phyloP scores from a whole-genome alignment of 2,797 vertebrate species.

The Centropyge bicolor region DNA sequence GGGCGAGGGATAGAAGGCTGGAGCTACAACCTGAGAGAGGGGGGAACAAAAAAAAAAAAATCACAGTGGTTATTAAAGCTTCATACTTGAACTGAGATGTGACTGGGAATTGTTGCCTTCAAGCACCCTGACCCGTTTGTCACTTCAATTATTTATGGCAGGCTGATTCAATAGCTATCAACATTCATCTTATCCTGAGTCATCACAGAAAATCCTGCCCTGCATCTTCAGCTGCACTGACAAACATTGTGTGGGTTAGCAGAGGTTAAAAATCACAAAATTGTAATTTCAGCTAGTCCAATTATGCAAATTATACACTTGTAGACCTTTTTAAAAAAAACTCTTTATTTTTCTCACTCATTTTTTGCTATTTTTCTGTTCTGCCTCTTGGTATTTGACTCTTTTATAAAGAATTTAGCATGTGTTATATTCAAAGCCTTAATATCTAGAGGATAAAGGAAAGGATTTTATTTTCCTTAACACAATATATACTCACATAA shows the following conservation, averaged over 20 bases:
- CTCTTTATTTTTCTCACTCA: background rate
- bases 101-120: slow-evolving; percentile 67
- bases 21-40: slow-evolving; percentile 39
- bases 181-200: slow-evolving; percentile 60
- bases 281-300: slow-evolving; percentile 33
- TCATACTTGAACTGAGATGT: slow-evolving; percentile 57
- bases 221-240: slow-evolving; percentile 39
- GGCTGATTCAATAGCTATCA: slow-evolving; percentile 73
- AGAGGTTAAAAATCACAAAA: slow-evolving; percentile 28
- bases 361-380: slow-evolving; percentile 29
- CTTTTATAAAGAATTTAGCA: background rate
- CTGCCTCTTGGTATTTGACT: slow-evolving; percentile 5
- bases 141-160: slow-evolving; percentile 74
- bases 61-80: slow-evolving; percentile 46
- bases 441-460: background rate
- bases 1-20: slow-evolving; percentile 24
- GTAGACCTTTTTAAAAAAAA: slow-evolving; percentile 6
- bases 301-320: slow-evolving; percentile 52
- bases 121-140: slow-evolving; percentile 70
- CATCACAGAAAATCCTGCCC: slow-evolving; percentile 56
- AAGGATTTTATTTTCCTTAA: background rate
- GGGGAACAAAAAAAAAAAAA: slow-evolving; percentile 21
- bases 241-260: slow-evolving; percentile 41
- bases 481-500: background rate
- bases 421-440: slow-evolving; percentile 3